Percentiles rank a stretch among this genome's conserved stretches.
Evolutionary conservation across 2,888 invertebrate species (phyloP).

Genomic region (Koerneria pararmatus): DNA sequence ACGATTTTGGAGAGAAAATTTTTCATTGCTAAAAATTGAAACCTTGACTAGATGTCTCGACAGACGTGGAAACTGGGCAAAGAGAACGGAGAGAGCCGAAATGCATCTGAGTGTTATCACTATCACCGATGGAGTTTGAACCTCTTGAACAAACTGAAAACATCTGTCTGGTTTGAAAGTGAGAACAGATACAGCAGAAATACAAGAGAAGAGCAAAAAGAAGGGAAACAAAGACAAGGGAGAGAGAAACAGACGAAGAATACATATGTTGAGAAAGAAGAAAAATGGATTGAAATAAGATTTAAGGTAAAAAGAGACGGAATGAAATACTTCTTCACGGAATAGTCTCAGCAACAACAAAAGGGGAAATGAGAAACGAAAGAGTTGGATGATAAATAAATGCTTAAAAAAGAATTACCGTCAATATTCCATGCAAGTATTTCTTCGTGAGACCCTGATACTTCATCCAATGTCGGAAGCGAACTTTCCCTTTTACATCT

Average conservation of each 20-base stretch:
- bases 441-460: conserved; percentile 32
- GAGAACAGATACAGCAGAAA: no score
- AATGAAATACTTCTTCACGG: no score
- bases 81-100: conserved; percentile 40
- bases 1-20: no score
- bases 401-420: conserved; percentile 26
- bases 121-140: conserved; percentile 44
- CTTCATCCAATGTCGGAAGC: conserved; percentile 36
- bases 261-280: neutral
- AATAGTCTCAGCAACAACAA: no score
- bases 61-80: conserved; percentile 42
- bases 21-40: neutral
- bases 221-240: neutral
- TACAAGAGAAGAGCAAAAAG: no score
- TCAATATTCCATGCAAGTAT: conserved; percentile 34
- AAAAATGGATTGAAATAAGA: neutral
- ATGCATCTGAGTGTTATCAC: conserved; percentile 45
- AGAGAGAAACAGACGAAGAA: neutral
- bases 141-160: conserved; percentile 50
- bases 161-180: no score
- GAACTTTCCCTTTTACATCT: no score
- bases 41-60: conserved; percentile 46
- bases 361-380: no score
- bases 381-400: conserved; percentile 1
- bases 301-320: neutral